A percentile compares a stretch with the other conserved stretches of the same genome.
These are phyloP conservation scores for Alethe diademata DNA, from an alignment of 2,113 vertebrate genomes.

Conservation along the genomic window DNA sequence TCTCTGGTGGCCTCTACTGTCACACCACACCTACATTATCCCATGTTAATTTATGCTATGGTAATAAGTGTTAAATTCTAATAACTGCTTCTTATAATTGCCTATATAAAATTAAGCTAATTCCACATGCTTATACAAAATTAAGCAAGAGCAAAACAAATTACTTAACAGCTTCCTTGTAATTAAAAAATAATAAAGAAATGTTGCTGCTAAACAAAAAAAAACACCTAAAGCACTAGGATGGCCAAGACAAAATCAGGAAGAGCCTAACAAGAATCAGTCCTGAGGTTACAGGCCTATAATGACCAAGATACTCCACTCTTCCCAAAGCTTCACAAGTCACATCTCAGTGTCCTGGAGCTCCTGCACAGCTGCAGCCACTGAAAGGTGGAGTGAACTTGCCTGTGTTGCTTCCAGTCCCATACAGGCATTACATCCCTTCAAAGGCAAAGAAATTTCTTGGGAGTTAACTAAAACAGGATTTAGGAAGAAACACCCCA, in stretches of 20 bases:
- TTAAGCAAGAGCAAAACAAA: neutral
- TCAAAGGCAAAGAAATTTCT: conserved; percentile 18
- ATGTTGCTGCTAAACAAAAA: neutral
- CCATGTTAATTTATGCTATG: neutral
- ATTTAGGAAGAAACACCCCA: conserved; percentile 1
- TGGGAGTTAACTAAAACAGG: conserved; percentile 40
- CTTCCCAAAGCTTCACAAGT: neutral
- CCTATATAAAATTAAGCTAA: neutral
- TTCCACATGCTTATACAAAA: neutral
- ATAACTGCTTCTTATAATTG: neutral
- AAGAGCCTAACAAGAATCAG: neutral
- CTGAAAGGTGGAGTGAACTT: rapidly evolving
- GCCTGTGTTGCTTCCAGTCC: neutral
- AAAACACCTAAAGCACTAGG: neutral
- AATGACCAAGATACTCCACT: neutral
- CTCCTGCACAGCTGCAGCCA: neutral
- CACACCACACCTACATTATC: neutral
- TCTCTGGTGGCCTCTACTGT: neutral
- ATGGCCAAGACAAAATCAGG: neutral
- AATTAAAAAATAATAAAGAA: neutral
- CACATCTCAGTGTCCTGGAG: neutral
- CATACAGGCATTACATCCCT: conserved; percentile 19
- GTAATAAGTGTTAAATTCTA: neutral
- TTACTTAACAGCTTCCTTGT: neutral
- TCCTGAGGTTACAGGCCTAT: neutral